Evolutionary conservation across 2,888 invertebrate species (phyloP), one percentile per base, ranked within the genome.

Genomic region (Drosophila greeni): DNA sequence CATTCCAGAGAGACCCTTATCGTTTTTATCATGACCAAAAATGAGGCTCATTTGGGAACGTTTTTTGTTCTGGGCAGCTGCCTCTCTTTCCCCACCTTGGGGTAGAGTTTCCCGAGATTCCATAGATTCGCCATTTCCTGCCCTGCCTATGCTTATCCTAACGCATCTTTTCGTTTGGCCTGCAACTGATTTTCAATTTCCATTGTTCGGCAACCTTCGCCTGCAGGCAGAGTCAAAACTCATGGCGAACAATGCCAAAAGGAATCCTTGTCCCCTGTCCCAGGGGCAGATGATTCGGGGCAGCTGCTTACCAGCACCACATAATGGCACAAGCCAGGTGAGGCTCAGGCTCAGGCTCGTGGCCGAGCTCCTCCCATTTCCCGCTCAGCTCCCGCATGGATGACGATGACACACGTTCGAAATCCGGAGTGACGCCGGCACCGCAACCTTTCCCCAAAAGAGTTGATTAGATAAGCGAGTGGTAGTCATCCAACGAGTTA

Each of bases 381-480:
- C 40, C 26, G 33, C 49, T 45, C 43, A 29, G 33, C 31, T 40
- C 40, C 52, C 45, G 67, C 52, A 51, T 59, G 33, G 20, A 40
- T 67, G 66, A 78, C 72, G 29, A 47, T 67, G 66, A 78, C 72
- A 73, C 73, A 55, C 64, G 67, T 70, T 55, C 64, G 58, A 66
- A 71, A 62, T 65, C 64, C 76, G 29, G 49, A 49, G 56, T 56
- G 67, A 66, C 31, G 65, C 34, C 56, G 66, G 55, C 31, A 47
- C 24, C 39, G 51, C 37, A 49, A 20, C 43, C 42, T 36, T 36
- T 49, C 34, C 49, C 42, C 18, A 45, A 73, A 73, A 60, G 64
- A 70, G 68, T 60, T 81, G 76, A 77, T 81, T 75, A 77, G 76
- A 76, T 76, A 70, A 69, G 65, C 53, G 24, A 34, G 31, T 18